These are phyloP conservation scores for Platygyra sinensis DNA, from an alignment of 64 coral and sea anemone genomes.

Conservation along the genomic window DNA sequence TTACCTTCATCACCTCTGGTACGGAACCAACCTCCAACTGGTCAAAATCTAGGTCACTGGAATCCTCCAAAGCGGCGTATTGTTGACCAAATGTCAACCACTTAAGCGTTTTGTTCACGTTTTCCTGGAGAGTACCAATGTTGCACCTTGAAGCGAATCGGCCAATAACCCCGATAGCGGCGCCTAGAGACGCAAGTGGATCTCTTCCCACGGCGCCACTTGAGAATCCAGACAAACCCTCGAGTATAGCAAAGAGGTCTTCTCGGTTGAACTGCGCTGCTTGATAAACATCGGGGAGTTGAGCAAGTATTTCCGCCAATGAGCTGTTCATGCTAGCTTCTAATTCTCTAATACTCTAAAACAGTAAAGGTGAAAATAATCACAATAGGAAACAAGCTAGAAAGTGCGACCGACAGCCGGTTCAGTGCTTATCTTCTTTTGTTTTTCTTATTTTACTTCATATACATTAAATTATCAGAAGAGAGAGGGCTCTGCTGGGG, in stretches of 20 bases:
- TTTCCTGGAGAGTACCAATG: background rate
- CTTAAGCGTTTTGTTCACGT: background rate
- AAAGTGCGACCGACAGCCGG: too few relatives aligned
- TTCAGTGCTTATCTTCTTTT: too few relatives aligned
- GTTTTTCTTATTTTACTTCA: too few relatives aligned
- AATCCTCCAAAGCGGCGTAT: background rate
- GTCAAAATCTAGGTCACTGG: background rate
- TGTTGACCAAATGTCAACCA: background rate
- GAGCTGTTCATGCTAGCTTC: background rate
- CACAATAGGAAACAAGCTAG: too few relatives aligned
- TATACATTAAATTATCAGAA: too few relatives aligned
- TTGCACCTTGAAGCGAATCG: background rate
- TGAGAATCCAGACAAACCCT: background rate
- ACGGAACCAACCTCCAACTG: background rate
- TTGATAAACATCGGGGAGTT: slow-evolving; percentile 4
- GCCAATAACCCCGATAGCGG: background rate
- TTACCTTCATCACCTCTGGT: background rate
- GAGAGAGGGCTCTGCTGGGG: too few relatives aligned
- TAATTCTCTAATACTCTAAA: background rate
- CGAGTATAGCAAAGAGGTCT: background rate
- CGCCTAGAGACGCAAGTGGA: background rate
- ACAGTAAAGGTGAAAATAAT: background rate
- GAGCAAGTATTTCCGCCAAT: background rate
- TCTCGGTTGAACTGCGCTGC: background rate
- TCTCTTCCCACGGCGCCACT: background rate